Evolutionary conservation across 1,140 invertebrate genomes (phyloP).

Genomic region (Melanaphis sacchari): DNA sequence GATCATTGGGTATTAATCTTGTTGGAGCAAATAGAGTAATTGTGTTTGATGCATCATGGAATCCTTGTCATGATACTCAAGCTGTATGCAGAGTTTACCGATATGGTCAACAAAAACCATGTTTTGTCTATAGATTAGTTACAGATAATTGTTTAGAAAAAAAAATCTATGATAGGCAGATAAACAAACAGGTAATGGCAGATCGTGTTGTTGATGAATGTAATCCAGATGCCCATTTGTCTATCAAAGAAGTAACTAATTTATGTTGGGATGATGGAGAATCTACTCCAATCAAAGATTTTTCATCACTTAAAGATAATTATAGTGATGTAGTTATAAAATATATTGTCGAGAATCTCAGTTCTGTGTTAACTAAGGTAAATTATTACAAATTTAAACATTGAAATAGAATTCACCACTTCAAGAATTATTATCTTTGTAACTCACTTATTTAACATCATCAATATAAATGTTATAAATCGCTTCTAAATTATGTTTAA

Average conservation of each 20-base stretch:
- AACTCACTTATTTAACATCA: neutral
- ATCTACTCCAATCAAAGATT: slow-evolving; percentile 73
- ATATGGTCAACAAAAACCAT: slow-evolving; percentile 93
- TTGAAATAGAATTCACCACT: neutral
- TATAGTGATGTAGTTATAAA: slow-evolving; percentile 85
- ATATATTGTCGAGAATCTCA: slow-evolving; percentile 73
- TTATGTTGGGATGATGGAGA: slow-evolving; percentile 91
- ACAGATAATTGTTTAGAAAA: slow-evolving; percentile 97
- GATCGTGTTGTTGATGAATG: slow-evolving; percentile 97
- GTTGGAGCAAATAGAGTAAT: slow-evolving; percentile 96
- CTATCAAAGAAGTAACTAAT: slow-evolving; percentile 92
- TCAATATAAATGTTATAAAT: neutral
- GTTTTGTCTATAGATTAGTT: slow-evolving; percentile 95
- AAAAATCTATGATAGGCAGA: slow-evolving; percentile 97
- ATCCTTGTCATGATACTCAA: slow-evolving; percentile 99
- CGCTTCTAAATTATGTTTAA: neutral
- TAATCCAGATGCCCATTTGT: slow-evolving; percentile 94
- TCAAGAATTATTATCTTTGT: neutral
- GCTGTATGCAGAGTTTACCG: slow-evolving; percentile 97
- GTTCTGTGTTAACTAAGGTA: slow-evolving; percentile 76
- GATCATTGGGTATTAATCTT: slow-evolving; percentile 96
- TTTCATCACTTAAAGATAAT: slow-evolving; percentile 73
- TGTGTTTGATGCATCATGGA: slow-evolving; percentile 98
- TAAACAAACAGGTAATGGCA: slow-evolving; percentile 97
- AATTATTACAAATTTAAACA: slow-evolving; percentile 12